phyloP scores from a whole-genome alignment of 2,113 vertebrate genomes.

The Polyodon spathula region DNA sequence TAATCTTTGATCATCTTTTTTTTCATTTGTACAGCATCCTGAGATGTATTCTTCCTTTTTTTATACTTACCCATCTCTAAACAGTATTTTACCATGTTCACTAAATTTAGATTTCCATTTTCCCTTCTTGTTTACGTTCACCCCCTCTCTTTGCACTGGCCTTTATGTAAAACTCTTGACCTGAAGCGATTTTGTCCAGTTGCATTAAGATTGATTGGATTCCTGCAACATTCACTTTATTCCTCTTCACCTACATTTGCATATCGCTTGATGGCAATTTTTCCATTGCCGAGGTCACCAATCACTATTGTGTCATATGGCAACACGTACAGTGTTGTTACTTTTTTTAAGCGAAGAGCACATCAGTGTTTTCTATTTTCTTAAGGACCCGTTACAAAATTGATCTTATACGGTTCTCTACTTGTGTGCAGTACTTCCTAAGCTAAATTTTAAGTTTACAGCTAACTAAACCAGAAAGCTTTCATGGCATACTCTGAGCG shows the following conservation, averaged over 20 bases:
- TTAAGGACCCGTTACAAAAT: not conserved
- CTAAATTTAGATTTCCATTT: not conserved
- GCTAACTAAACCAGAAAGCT: too few species aligned
- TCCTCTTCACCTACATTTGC: not conserved
- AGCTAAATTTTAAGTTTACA: too few species aligned
- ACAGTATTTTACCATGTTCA: not conserved
- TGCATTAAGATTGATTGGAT: constrained; percentile 1
- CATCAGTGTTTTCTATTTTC: constrained; percentile 3
- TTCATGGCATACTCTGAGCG: too few species aligned
- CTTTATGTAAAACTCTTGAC: too few species aligned
- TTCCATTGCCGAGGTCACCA: constrained; percentile 6
- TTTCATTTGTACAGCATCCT: not conserved
- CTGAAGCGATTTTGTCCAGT: not conserved
- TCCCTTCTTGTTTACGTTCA: not conserved
- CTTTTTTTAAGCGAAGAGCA: not conserved
- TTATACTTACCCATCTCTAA: not conserved
- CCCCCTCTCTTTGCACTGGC: not conserved
- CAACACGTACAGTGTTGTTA: not conserved
- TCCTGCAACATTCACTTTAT: not conserved
- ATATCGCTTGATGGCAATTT: not conserved
- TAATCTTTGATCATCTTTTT: constrained; percentile 12
- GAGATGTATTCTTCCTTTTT: not conserved
- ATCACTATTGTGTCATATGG: not conserved
- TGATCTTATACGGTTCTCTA: too few species aligned
- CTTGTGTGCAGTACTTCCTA: too few species aligned